phyloP scores from a whole-genome alignment of 2,888 invertebrate species.

The Temnothorax unifasciatus region DNA sequence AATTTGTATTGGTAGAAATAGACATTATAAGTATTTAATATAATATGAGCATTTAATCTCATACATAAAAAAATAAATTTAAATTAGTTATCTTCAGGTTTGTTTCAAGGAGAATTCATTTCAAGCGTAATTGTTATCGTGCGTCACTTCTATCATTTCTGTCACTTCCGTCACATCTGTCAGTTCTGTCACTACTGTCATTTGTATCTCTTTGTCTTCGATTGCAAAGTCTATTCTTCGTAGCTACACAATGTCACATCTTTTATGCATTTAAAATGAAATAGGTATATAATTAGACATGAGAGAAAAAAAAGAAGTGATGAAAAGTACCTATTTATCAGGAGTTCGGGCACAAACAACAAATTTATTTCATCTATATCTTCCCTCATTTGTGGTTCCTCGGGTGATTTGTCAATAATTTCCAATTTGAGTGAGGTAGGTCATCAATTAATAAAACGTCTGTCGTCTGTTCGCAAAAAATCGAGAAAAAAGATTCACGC shows the following conservation, averaged over 20 bases:
- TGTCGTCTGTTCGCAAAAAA: background rate
- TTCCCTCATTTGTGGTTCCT: background rate
- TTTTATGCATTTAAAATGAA: background rate
- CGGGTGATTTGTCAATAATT: background rate
- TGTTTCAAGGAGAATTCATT: background rate
- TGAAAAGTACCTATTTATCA: background rate
- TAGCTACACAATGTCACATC: background rate
- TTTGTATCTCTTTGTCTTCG: background rate
- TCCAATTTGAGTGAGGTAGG: no score
- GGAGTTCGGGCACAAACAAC: background rate
- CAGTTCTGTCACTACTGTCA: background rate
- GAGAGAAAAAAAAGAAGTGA: background rate
- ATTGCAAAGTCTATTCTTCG: background rate
- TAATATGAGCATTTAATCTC: background rate
- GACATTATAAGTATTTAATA: no score
- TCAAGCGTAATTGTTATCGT: background rate
- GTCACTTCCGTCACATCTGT: no score
- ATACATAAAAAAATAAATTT: background rate
- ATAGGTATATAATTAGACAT: background rate
- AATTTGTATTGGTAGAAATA: background rate
- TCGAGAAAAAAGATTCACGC: background rate
- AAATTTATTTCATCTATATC: background rate
- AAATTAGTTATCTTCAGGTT: background rate
- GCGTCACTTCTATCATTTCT: background rate
- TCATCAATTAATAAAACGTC: background rate